Base-by-base conservation (phyloP, 2,797 vertebrate genomes). In the Poliocrania exsul region DNA sequence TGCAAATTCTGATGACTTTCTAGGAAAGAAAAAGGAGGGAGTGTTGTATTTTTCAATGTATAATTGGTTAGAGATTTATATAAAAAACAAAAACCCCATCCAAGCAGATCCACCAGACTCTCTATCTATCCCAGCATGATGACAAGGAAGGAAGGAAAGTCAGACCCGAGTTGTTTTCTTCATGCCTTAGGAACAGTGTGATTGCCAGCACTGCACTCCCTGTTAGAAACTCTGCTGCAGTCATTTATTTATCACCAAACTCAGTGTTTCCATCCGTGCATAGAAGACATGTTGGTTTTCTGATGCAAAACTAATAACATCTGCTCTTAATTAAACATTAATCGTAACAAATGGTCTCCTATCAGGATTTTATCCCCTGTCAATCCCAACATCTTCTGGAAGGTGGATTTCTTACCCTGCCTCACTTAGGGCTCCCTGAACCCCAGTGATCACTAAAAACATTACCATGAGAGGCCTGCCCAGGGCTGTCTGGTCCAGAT, bases 251-350 rank as follows among this genome's bases (percentile, higher is more conserved):
- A 90, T 88, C 88, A 87, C 64, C 80, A 83, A 84, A 87, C 46
- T 71, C 53, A 21, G 54, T 74, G 31, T 82, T 86, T 72, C 72
- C 67, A 74, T 35, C 90, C 86, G 24, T 79, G 90, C 73, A 3
- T 54, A 46, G 86, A 95, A 81, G 79, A 87, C 40, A 15, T 53
- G 79, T 87, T 80, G 86, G 67, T 79, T 94, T 95, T 95, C 80
- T 93, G 62, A 94, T 1, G 5, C 72, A 92, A 88, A 95, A 90
- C 86, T 93, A 93, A 77, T 90, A 94, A 86, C n/a, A 92, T 92
- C 94, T 95, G 92, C 83, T 95, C 88, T 94, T 95, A 96, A 96
- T 97, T 94, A 95, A 97, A 95, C 93, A 88, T 94, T 95, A 96
- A 93, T 88, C 51, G 83, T 77, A 88, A 81, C 84, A 95, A 96